Conservation (phyloP, 30 jellyfish, hydroid and myxozoan genomes). For the Pelagia noctiluca region DNA sequence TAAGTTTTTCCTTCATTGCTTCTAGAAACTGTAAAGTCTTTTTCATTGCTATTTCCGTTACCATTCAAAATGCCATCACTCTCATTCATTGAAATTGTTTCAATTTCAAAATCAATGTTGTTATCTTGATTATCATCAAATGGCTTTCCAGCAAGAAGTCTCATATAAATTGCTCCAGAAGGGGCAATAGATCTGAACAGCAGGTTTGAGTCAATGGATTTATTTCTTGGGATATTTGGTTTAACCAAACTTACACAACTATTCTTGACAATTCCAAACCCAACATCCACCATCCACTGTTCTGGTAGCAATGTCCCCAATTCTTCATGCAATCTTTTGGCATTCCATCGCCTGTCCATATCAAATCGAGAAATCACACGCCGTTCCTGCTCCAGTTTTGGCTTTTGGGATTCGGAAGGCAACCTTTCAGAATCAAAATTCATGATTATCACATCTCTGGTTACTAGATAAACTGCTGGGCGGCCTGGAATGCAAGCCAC, state of each 20-base stretch:
- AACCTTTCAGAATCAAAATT: background rate
- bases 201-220: slow-evolving; percentile 8
- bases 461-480: slow-evolving; percentile 22
- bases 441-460: slow-evolving; percentile 24
- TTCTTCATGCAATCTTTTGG: slow-evolving; percentile 11
- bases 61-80: slow-evolving; percentile 5
- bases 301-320: slow-evolving; percentile 1
- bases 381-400: slow-evolving; percentile 21
- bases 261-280: slow-evolving; percentile 19
- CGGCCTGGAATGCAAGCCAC: slow-evolving; percentile 11
- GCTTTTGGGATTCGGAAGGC: slow-evolving; percentile 7
- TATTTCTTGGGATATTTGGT: slow-evolving; percentile 20
- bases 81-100: slow-evolving; percentile 1
- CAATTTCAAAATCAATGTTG: slow-evolving; percentile 1
- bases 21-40: background rate
- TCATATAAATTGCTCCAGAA: slow-evolving; percentile 12
- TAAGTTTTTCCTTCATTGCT: background rate
- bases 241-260: background rate
- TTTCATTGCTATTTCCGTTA: background rate
- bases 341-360: slow-evolving; percentile 35
- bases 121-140: background rate
- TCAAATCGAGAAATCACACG: slow-evolving; percentile 23
- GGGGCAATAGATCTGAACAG: slow-evolving; percentile 41
- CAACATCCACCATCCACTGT: slow-evolving; percentile 14
- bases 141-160: slow-evolving; percentile 14